Conservation (phyloP, 2,113 vertebrate species). For the Shinisaurus crocodilurus region DNA sequence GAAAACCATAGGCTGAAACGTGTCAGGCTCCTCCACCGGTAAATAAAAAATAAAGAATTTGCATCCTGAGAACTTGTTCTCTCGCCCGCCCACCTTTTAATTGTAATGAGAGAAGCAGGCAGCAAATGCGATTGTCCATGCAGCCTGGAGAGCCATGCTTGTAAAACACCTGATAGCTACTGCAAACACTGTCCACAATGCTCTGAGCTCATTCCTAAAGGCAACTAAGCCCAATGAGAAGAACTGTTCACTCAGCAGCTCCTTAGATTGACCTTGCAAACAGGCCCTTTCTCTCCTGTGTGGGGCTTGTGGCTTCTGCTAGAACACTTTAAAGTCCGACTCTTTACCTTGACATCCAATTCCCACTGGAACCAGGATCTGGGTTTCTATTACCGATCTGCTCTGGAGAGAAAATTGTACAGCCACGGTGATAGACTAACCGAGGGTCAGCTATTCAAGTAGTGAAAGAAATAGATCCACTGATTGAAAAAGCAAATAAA, state of each 20-base stretch:
- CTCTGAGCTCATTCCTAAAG: rapidly evolving
- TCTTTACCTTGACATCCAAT: constrained; percentile 57
- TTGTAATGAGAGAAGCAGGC: background rate
- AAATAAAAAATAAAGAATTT: too few relatives aligned
- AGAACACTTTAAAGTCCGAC: too few relatives aligned
- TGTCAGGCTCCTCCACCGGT: too few relatives aligned
- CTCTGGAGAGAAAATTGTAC: constrained; percentile 37
- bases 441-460: constrained; percentile 31
- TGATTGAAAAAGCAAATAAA: constrained; percentile 24
- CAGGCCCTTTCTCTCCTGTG: constrained; percentile 49
- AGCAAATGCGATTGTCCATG: constrained; percentile 5
- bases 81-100: too few relatives aligned
- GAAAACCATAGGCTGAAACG: too few relatives aligned
- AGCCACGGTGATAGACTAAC: constrained; percentile 35
- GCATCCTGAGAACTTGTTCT: too few relatives aligned
- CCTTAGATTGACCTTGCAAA: constrained; percentile 67
- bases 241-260: constrained; percentile 26
- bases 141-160: background rate
- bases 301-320: constrained; percentile 56
- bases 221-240: background rate
- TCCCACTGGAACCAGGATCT: constrained; percentile 55
- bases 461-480: constrained; percentile 31
- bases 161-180: constrained; percentile 12
- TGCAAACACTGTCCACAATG: background rate
- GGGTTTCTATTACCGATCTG: constrained; percentile 51